Percentiles rank a stretch among this genome's conserved stretches.
These are phyloP conservation scores for Lagothrix lagotricha DNA, from an alignment of 2,797 vertebrate species.

Conservation along the genomic window DNA sequence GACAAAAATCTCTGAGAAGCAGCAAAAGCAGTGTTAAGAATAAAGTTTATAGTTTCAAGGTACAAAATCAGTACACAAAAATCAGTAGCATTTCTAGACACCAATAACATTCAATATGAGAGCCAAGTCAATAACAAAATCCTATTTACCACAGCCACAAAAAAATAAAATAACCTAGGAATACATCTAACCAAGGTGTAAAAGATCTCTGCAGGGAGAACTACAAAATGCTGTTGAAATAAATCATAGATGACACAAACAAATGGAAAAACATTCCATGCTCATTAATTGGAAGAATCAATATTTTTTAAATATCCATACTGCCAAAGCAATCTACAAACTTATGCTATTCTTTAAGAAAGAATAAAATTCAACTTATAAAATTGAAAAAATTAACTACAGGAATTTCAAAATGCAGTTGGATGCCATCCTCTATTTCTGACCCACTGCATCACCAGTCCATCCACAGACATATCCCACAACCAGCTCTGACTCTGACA, in stretches of 20 bases:
- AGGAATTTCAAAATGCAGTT: no score
- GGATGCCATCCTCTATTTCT: no score
- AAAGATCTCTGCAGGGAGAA: not conserved
- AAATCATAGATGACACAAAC: not conserved
- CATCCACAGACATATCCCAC: no score
- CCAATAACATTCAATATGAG: not conserved
- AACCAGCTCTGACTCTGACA: no score
- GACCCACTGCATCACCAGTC: no score
- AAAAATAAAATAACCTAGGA: not conserved
- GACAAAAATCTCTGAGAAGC: not conserved
- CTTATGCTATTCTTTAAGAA: not conserved
- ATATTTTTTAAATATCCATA: not conserved
- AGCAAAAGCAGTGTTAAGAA: not conserved
- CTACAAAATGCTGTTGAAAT: not conserved
- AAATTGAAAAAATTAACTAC: no score
- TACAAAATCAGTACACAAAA: not conserved
- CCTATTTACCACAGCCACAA: not conserved
- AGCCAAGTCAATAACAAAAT: not conserved
- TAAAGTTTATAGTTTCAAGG: not conserved
- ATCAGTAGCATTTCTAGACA: not conserved
- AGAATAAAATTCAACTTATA: no score
- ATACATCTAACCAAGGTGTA: not conserved
- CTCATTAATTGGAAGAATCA: not conserved
- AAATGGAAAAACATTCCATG: not conserved
- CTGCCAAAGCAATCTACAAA: not conserved